Conservation (phyloP, 2,113 vertebrate genomes). For the Nymphicus hollandicus region DNA sequence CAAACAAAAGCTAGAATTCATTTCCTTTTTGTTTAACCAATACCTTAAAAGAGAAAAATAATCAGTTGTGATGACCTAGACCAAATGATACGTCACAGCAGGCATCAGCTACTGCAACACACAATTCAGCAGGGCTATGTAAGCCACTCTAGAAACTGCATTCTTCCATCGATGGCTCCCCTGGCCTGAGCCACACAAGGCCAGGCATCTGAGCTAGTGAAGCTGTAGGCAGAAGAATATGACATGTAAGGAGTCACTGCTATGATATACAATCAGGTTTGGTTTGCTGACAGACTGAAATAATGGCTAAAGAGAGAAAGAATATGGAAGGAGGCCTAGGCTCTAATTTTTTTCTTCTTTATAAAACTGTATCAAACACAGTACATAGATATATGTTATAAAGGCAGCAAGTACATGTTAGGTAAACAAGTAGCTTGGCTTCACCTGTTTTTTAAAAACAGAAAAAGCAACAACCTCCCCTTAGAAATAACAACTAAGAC, state of each 20-base stretch:
- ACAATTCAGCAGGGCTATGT: not conserved
- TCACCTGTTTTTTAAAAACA: not conserved
- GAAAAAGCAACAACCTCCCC: not conserved
- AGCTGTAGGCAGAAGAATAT: not conserved
- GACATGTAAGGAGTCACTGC: not conserved
- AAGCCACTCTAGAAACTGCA: not conserved
- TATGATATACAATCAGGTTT: not conserved
- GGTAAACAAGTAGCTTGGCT: not conserved
- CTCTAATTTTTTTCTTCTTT: not conserved
- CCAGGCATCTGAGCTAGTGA: not conserved
- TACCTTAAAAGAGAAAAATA: not conserved
- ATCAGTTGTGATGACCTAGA: fast-evolving
- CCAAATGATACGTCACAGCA: not conserved
- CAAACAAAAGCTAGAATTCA: not conserved
- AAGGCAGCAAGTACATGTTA: not conserved
- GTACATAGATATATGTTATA: not conserved
- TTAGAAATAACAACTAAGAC: not conserved
- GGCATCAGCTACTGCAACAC: not conserved
- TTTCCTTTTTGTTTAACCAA: not conserved
- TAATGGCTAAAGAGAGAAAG: not conserved
- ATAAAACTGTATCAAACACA: not conserved
- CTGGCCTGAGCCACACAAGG: not conserved
- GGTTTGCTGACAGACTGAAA: not conserved
- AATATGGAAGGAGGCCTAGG: not conserved
- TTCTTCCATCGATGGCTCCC: not conserved